Evolutionary conservation across 2,113 vertebrate species (phyloP), one percentile per base, ranked within the genome.

Genomic region (Chitala chitala): DNA sequence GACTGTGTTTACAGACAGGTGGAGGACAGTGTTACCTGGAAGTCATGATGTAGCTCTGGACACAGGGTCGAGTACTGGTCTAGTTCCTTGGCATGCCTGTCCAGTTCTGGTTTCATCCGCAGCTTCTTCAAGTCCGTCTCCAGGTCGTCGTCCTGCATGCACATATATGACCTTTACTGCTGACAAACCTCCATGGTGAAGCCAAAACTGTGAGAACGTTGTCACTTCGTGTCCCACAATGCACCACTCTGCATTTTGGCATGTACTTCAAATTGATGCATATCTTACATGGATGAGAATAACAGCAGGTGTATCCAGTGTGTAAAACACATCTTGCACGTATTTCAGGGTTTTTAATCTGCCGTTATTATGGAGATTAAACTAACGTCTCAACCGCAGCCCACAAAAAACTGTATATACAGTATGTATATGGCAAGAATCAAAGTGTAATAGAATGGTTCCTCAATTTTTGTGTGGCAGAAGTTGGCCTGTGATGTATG

Each of bases 41-140:
- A 93, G 79, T 87, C 79, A 12, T 81, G 80, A 10, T 79, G 83
- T 10, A 94, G 91, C 78, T 98, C 95, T 13, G 82, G 88, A 79
- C 91, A 98, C 78, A 97, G 65, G 0, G 75, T 73, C 55, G 78
- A 78, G 50, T 97, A 98, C 20, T 93, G 93, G 0, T 69, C 48
- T 76, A 96, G 82, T 1, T 94, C 90, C 33, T 88, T 87, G 77
- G 89, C 87, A 3, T 92, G 88, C 29, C 91, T 56, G 78, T 95
- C 93, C 13, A 84, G 90, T 1, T 81, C 81, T 5, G 92, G 89
- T 4, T 76, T 89, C 53, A 84, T 76, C 20, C 68, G 87, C 76
- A 98, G 78, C 75, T 91, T 92, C 77, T 81, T 88, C 69, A 94
- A 42, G 42, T 97, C 95, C 8, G 91, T 95, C 86, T 98, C 95